Evolutionary conservation across 2,113 vertebrate genomes (phyloP), one percentile per base, ranked within the genome.

Genomic region (Rhagologus leucostigma): DNA sequence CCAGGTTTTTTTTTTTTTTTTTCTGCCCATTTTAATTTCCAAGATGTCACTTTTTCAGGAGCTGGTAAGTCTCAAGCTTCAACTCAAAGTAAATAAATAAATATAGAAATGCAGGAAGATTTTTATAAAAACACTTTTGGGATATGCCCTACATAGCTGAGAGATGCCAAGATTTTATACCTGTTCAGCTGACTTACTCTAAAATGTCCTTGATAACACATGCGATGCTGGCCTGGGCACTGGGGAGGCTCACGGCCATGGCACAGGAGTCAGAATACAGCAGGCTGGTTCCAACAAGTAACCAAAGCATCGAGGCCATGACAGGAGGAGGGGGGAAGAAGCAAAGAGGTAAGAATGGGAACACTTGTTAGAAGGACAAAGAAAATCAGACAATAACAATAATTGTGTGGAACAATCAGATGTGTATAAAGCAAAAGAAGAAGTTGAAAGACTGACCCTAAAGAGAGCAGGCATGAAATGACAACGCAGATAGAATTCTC

Each of bases 1-100:
- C 7, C 4, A 30, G 19, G 4, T 21, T 71, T 77, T 80, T 42
- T 8, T 10, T 1, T 0, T 0, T 2, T 2, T 57, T 68, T 23
- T 53, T 16, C 75, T 39, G 55, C 2, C 39, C 7, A 33, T 29
- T 75, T 74, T 29, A 26, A 41, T 68, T 85, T 65, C 83, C 42
- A 82, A 67, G 4, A 30, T 13, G 10, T 50, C 42, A 26, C 11
- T 52, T 87, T 79, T 80, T 49, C 81, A 83, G 42, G 32, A 93
- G 73, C 42, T 62, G 44, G 32, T 85, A 41, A 73, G 18, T 55
- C 64, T 77, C 56, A 67, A 81, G 79, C 42, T 90, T 60, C 73
- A 83, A 55, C 23, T 12, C 23, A 30, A 84, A 84, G 33, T 35
- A 56, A 94, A 63, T 62, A 81, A 83, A 56, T 35, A 86, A 85